Conservation (phyloP, 2,113 vertebrate genomes). For the Electrona antarctica region DNA sequence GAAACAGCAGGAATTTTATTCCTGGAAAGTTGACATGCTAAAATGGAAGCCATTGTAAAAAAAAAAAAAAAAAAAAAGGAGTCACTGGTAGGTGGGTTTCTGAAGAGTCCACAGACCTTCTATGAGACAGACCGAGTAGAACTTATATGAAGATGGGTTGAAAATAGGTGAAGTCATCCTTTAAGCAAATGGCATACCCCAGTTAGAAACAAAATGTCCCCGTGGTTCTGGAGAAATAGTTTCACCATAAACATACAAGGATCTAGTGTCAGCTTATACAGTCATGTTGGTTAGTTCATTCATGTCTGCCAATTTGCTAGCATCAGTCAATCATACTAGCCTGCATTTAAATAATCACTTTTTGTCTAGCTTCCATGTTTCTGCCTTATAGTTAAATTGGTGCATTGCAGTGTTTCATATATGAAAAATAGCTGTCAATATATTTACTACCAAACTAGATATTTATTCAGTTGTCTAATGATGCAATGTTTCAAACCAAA, state of each 20-base stretch:
- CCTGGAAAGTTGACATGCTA: no score
- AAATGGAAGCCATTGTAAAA: no score
- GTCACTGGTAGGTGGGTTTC: no score
- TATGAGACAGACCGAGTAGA: no score
- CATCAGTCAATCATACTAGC: conserved; percentile 25
- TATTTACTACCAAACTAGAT: conserved; percentile 55
- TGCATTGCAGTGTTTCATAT: background rate
- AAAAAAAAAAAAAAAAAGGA: no score
- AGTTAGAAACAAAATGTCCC: conserved; percentile 11
- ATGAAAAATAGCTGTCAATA: conserved; percentile 31
- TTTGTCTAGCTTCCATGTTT: conserved; percentile 26
- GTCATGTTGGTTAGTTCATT: background rate
- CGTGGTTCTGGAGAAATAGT: conserved; percentile 16
- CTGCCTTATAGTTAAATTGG: conserved; percentile 25
- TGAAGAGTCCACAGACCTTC: no score
- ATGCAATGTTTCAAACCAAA: conserved; percentile 14
- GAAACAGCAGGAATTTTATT: no score
- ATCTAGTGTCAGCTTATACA: conserved; percentile 27
- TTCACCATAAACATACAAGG: background rate
- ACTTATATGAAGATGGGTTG: no score
- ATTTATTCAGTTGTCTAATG: conserved; percentile 19
- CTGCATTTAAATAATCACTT: conserved; percentile 43
- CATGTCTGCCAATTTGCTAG: conserved; percentile 5
- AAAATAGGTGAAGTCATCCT: no score
- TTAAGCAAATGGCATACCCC: background rate